A percentile compares a stretch with the other conserved stretches of the same genome.
Evolutionary conservation across 1,140 invertebrate genomes (phyloP).

Genomic region (Belonocnema kinseyi): DNA sequence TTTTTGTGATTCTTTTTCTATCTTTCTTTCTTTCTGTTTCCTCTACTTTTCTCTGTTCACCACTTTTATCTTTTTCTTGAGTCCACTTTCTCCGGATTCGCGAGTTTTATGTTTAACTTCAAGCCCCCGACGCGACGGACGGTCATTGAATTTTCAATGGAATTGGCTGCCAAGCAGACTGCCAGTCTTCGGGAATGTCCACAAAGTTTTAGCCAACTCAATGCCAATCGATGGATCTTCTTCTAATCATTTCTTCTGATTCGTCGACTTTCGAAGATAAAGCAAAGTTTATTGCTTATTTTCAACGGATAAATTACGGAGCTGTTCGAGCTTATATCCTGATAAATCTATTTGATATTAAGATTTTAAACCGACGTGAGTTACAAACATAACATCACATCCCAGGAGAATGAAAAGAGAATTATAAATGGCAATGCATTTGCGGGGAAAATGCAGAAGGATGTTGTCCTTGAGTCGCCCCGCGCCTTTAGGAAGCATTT

Average conservation of each 20-base stretch:
- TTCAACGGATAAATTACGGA: too few relatives aligned
- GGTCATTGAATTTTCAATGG: constrained; percentile 56
- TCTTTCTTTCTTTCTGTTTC: constrained; percentile 36
- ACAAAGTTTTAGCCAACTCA: constrained; percentile 38
- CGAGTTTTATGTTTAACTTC: constrained; percentile 48
- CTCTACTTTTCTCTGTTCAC: constrained; percentile 16
- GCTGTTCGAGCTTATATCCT: too few relatives aligned
- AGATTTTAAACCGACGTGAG: too few relatives aligned
- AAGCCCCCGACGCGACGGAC: constrained; percentile 38
- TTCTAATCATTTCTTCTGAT: not conserved
- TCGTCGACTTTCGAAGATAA: not conserved
- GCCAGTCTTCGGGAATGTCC: constrained; percentile 39
- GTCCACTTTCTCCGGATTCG: constrained; percentile 46
- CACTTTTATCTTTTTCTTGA: not conserved
- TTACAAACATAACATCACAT: too few relatives aligned
- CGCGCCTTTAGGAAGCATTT: too few relatives aligned
- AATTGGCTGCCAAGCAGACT: constrained; percentile 46
- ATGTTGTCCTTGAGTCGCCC: too few relatives aligned
- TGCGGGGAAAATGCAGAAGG: too few relatives aligned
- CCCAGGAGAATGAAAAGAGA: too few relatives aligned
- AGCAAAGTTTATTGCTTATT: not conserved
- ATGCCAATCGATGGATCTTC: not conserved
- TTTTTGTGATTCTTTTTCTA: constrained; percentile 40
- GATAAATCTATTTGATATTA: too few relatives aligned
- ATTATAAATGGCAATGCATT: too few relatives aligned